A percentile compares a stretch with the other conserved stretches of the same genome.
These are phyloP conservation scores for Drosophila sechellia DNA, from an alignment of 1,140 invertebrate genomes.

Conservation along the genomic window DNA sequence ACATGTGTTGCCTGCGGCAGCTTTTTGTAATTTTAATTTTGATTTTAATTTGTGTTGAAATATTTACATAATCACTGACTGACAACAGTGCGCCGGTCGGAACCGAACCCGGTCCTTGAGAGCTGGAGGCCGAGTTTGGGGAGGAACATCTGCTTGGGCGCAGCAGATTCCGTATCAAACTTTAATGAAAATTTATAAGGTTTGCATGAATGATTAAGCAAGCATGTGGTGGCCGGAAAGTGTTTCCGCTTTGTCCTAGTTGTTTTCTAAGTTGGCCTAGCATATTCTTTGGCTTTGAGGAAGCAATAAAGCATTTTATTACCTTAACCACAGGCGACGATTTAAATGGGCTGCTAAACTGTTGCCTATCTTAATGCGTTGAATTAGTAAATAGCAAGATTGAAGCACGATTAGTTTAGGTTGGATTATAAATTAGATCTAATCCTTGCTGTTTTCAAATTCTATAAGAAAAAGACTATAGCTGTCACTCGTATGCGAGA, in stretches of 20 bases:
- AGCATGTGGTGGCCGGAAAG: constrained; percentile 32
- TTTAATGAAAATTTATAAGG: constrained; percentile 83
- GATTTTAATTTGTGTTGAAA: constrained; percentile 83
- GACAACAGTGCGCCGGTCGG: constrained; percentile 49
- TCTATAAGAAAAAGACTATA: too few species aligned
- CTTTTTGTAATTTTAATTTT: constrained; percentile 84
- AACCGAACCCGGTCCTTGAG: constrained; percentile 21
- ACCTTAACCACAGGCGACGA: constrained; percentile 15
- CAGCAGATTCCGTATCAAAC: constrained; percentile 68
- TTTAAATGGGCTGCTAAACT: constrained; percentile 9
- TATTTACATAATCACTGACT: constrained; percentile 84
- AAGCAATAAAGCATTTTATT: constrained; percentile 59
- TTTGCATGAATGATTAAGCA: constrained; percentile 81
- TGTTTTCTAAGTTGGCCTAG: constrained; percentile 9
- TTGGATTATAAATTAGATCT: too few species aligned
- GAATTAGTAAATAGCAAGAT: too few species aligned
- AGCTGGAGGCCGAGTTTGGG: not conserved
- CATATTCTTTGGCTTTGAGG: constrained; percentile 36
- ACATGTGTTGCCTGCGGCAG: constrained; percentile 79
- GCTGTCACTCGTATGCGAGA: too few species aligned
- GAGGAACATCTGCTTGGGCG: constrained; percentile 62
- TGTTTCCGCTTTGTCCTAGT: constrained; percentile 40
- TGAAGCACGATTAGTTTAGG: too few species aligned
- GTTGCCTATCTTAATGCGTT: constrained; percentile 1
- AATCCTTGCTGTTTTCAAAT: too few species aligned